Base-by-base conservation (phyloP, 2,888 invertebrate genomes). In the Pollenia labialis region DNA sequence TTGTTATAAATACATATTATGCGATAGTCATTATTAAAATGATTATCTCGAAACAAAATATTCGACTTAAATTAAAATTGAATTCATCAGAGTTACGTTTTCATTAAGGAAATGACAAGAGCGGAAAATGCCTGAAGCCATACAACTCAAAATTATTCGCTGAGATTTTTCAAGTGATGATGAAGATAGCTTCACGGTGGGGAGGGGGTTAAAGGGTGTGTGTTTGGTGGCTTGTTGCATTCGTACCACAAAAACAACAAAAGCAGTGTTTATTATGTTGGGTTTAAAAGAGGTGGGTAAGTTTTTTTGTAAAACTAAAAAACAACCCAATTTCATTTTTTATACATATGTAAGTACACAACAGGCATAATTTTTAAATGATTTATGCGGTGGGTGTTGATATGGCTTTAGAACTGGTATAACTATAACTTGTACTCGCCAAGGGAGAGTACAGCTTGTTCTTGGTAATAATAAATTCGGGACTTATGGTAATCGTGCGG, bases 401-500 rank as follows among this genome's bases (percentile, higher is more conserved):
- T 77, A 85, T 85, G 72, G 85, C 75, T 81, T 88, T 85, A 50
- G 85, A 87, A 81, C 85, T 85, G 79, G 83, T 82, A 64, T 87
- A 87, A 85, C 89, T 91, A 79, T 88, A 88, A 81, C 44, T 89
- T 9, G 90, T 88, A 68, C 90, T 60, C 8, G 90, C 89, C 81
- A 91, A 90, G 16, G 90, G 89, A 14, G 91, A 91, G 81, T 91
- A 91, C 4, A 91, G 88, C 88, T 91, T 91, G 62, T 91, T 90
- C 89, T 91, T 91, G 76, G 91, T 91, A 10, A 91, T 91, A 75
- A 89, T 91, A 66, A 91, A 91, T 89, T 91, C 91, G 14, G 92
- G 92, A 85, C 91, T 91, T 88, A 91, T 91, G 81, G 92, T 91
- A 58, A 92, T 92, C 66, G 92, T 91, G 85, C 92, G 91, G 32